Percentiles rank a stretch among this genome's conserved stretches.
phyloP scores from a whole-genome alignment of 2,888 invertebrate species.

The Leptinotarsa peninsularis region DNA sequence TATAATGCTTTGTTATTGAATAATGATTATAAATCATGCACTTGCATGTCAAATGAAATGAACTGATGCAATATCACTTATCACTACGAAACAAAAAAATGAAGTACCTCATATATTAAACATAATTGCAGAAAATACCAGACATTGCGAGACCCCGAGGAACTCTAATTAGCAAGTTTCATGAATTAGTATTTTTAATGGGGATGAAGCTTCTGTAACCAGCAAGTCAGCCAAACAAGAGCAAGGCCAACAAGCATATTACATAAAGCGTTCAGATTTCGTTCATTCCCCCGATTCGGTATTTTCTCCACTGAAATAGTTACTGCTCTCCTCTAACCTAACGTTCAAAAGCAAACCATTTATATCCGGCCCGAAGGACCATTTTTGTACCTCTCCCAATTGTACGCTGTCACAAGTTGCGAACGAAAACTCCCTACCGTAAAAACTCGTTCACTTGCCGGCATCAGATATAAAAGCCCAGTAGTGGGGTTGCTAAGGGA shows the following conservation, averaged over 20 bases:
- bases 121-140: conserved; percentile 18
- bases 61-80: too few relatives aligned
- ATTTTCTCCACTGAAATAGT: background rate
- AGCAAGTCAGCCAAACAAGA: conserved; percentile 26
- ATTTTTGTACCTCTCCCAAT: background rate
- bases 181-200: conserved; percentile 23
- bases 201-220: conserved; percentile 18
- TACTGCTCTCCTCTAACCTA: background rate
- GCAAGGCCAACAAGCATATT: conserved; percentile 36
- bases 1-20: too few relatives aligned
- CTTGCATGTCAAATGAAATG: too few relatives aligned
- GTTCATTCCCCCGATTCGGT: conserved; percentile 42
- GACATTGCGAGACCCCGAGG: conserved; percentile 12
- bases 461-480: conserved; percentile 54
- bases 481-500: conserved; percentile 57
- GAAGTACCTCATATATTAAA: background rate
- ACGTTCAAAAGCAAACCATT: background rate
- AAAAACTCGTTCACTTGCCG: conserved; percentile 51
- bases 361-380: background rate
- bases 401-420: conserved; percentile 1
- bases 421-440: conserved; percentile 9
- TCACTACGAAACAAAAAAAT: background rate
- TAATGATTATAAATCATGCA: too few relatives aligned
- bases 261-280: conserved; percentile 39
- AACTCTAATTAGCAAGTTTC: conserved; percentile 20